phyloP scores from a whole-genome alignment of 2,888 invertebrate species.

The Calameuta filiformis region DNA sequence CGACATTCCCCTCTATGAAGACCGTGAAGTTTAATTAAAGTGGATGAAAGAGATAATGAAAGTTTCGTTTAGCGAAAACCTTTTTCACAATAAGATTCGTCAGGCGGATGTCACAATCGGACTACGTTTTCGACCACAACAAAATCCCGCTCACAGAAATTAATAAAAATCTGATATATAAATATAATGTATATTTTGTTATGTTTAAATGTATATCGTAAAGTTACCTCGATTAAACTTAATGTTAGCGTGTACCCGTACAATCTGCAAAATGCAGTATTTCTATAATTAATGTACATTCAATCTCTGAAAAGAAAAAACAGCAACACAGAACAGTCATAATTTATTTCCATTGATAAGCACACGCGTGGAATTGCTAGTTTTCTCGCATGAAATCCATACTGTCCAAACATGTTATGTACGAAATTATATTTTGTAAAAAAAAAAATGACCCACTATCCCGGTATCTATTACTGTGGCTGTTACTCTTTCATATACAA shows the following conservation, averaged over 20 bases:
- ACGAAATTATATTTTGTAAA: not conserved
- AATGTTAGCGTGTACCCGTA: not conserved
- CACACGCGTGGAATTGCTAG: not conserved
- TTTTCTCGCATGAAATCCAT: not conserved
- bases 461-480: not conserved
- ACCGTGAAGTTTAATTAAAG: not conserved
- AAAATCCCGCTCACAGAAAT: not conserved
- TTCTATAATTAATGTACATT: not conserved
- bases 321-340: not conserved
- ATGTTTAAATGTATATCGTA: not conserved
- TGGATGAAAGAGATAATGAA: not conserved
- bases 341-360: not conserved
- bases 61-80: not conserved
- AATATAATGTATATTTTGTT: not conserved
- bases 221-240: not conserved
- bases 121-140: not conserved
- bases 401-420: not conserved
- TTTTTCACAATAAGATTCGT: not conserved
- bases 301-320: not conserved
- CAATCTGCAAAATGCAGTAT: not conserved
- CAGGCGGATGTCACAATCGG: not conserved
- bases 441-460: not conserved
- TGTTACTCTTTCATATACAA: not conserved
- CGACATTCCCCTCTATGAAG: not conserved
- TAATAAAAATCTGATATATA: not conserved